Base-by-base conservation (phyloP, 1,140 invertebrate species). In the Lanistes nyassanus region DNA sequence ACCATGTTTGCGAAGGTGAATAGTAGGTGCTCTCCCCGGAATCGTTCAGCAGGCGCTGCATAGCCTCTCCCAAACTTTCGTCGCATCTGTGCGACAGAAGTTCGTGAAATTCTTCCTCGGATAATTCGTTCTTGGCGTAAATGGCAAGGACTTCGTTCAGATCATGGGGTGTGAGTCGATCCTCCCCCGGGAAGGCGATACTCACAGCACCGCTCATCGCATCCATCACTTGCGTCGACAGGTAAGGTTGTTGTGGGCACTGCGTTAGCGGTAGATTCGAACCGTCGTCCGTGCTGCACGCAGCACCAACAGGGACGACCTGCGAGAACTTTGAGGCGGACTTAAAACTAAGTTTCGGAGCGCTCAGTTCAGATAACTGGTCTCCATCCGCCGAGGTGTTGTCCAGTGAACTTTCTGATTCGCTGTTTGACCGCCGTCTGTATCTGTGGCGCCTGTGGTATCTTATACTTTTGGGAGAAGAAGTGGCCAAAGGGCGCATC, bases 51-150 rank as follows among this genome's bases (percentile, higher is more conserved):
- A 56, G 67, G 2, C 62, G 29, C 6, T 55, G n/a, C 23, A 26
- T n/a, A 26, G 51, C 21, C 4, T 31, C 56, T 11, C 42, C 26
- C 0, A 47, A 23, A 60, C 36, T 39, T 9, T 31, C 37, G 23
- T 26, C 73, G 55, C 64, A 31, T 39, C 36, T 26, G 56, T 75
- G 37, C 29, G 60, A 53, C 21, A 77, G 23, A 9, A 80, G 64
- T 47, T 78, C 39, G 5, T 60, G 51, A 21, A 77, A 69, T 34
- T 76, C 76, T 4, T 66, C 69, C 34, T 80, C 76, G 6, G 42
- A 74, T 74, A 80, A 56, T 55, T 80, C 79, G 55, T 80, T 80
- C 39, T 74, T 68, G 29, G 76, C 79, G 53, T 64, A 78, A 0
- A 78, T 55, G 23, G 74, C 71, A 9, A 77, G 47, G 19, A 80